phyloP scores from a whole-genome alignment of 2,797 vertebrate species.

The Hypotaenidia philippensis region DNA sequence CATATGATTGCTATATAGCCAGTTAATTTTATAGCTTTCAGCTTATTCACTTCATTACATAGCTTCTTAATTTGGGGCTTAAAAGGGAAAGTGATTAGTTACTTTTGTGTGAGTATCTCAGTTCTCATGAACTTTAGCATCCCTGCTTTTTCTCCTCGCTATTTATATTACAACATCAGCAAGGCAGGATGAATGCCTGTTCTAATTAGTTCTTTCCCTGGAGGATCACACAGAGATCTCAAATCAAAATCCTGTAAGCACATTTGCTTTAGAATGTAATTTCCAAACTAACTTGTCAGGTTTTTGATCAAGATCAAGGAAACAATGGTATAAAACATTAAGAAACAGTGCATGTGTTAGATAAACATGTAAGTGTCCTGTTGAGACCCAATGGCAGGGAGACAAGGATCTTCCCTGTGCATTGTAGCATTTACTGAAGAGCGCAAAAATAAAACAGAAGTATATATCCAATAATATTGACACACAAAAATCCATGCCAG shows the following conservation, averaged over 20 bases:
- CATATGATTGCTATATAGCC: not conserved
- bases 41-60: not conserved
- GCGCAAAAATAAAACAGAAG: not conserved
- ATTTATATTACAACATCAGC: not conserved
- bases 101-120: fast-evolving
- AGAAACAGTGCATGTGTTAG: not conserved
- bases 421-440: not conserved
- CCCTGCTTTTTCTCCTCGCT: not conserved
- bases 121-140: not conserved
- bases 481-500: not conserved
- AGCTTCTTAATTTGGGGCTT: slow-evolving; percentile 22
- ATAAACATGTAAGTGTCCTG: too few relatives aligned
- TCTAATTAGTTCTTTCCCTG: not conserved
- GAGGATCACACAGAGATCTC: not conserved
- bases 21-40: not conserved
- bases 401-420: not conserved
- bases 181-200: not conserved
- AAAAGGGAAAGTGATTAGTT: not conserved
- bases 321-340: not conserved
- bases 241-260: not conserved
- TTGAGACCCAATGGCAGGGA: not conserved
- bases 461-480: not conserved
- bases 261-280: not conserved
- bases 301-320: slow-evolving; percentile 3
- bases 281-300: not conserved